Base-by-base conservation (phyloP, 1,140 invertebrate species). In the Atta cephalotes region DNA sequence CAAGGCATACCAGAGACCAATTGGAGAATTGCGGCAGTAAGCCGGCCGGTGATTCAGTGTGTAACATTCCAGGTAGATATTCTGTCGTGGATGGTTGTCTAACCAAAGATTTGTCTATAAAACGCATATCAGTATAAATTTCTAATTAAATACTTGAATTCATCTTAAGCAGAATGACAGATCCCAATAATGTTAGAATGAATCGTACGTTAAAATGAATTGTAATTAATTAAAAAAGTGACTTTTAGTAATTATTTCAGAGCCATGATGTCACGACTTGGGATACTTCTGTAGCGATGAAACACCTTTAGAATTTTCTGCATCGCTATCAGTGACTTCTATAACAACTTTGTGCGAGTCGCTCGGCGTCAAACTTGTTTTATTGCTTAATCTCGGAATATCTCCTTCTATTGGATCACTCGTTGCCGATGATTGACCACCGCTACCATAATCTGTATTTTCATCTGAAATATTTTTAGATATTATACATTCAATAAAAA, bases 1-100 rank as follows among this genome's bases (percentile, higher is more conserved):
- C 99, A 0, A 99, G 95, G 93, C 98, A 99, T 60, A 98, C 96
- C 25, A 99, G 95, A 1, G 98, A 98, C 98, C 99, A 99, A 87
- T 98, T 99, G 0, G 98, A 97, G 95, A 98, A 99, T 84, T 97
- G 97, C 0, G 99, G 98, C 66, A 99, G 95, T 12, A 99, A 95
- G 66, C 96, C 97, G 5, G 96, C 93, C 7, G 98, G 98, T 28
- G 97, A 98, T 76, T 96, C 96, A 0, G 97, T 96, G 92, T 99
- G 98, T 51, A 99, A 95, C 98, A 99, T 98, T 49, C 98, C 98
- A 4, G 98, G 97, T 53, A 99, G 95, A 95, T 99, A 99, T 95
- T 98, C 98, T 0, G 97, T 98, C 0, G 98, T 99, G 1, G 98
- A 98, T 21, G 97, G 97, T 93, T 98, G 97, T 10, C 97, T 95